These are phyloP conservation scores for Chamaea fasciata DNA, from an alignment of 2,113 vertebrate genomes.

Conservation along the genomic window DNA sequence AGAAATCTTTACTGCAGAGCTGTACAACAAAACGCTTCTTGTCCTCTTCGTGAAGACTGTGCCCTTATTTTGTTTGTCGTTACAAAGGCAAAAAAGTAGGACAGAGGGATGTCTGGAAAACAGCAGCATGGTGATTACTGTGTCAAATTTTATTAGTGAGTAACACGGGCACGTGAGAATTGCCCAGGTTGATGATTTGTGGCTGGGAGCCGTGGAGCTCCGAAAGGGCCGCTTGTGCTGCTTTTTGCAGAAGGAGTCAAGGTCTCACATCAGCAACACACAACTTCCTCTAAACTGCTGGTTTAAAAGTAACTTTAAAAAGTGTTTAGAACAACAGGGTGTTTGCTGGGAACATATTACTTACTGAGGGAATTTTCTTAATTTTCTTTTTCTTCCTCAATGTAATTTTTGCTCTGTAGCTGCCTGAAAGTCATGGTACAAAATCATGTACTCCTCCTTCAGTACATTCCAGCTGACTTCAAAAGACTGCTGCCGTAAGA, in stretches of 20 bases:
- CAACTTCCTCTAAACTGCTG: slow-evolving; percentile 25
- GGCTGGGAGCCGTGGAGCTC: neutral
- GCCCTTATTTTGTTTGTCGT: neutral
- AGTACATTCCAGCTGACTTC: neutral
- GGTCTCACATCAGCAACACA: neutral
- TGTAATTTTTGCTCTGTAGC: neutral
- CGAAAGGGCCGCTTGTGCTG: neutral
- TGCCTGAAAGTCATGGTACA: neutral
- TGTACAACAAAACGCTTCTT: neutral
- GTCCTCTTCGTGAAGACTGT: neutral
- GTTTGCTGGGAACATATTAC: neutral
- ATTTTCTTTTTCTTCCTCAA: neutral
- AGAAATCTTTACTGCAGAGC: neutral
- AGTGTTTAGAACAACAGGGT: neutral
- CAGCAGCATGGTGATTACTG: fast-evolving
- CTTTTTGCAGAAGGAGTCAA: neutral
- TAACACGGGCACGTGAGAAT: fast-evolving
- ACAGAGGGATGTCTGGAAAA: neutral
- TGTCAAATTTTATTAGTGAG: neutral
- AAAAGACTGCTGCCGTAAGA: neutral
- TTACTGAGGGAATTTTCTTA: neutral
- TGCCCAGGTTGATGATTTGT: neutral
- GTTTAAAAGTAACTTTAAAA: neutral
- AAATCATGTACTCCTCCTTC: neutral
- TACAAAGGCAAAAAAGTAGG: neutral